phyloP scores from a whole-genome alignment of 2,888 invertebrate species.

The Chrysotoxum bicinctum region DNA sequence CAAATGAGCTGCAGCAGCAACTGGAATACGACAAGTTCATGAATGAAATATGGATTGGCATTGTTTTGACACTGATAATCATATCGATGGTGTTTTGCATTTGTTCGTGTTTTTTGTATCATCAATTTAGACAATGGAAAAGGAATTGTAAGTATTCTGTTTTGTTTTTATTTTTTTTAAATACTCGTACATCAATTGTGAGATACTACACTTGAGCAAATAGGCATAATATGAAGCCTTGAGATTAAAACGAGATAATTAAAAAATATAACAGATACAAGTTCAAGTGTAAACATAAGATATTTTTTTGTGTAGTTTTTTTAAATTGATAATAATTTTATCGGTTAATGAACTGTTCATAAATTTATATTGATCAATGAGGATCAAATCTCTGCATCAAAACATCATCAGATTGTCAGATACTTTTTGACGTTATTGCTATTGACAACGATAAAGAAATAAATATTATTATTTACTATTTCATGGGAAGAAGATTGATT shows the following conservation, averaged over 20 bases:
- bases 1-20: slow-evolving; percentile 78
- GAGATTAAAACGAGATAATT: neutral
- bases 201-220: slow-evolving; percentile 7
- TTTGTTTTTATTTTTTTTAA: neutral
- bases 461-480: neutral
- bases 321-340: neutral
- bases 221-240: neutral
- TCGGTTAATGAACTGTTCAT: slow-evolving; percentile 44
- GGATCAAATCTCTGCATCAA: neutral
- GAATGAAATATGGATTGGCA: slow-evolving; percentile 86
- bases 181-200: slow-evolving; percentile 10
- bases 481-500: slow-evolving; percentile 38
- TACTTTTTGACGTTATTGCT: slow-evolving; percentile 31
- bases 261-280: slow-evolving; percentile 5
- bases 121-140: slow-evolving; percentile 86
- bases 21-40: slow-evolving; percentile 84
- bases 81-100: slow-evolving; percentile 85
- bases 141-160: slow-evolving; percentile 83
- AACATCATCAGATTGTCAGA: neutral
- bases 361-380: neutral
- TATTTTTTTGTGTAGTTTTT: neutral
- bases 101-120: slow-evolving; percentile 85
- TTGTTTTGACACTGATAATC: slow-evolving; percentile 84
- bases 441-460: neutral
- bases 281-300: slow-evolving; percentile 47